Evolutionary conservation across 2,113 vertebrate species (phyloP).

Genomic region (Procavia capensis): DNA sequence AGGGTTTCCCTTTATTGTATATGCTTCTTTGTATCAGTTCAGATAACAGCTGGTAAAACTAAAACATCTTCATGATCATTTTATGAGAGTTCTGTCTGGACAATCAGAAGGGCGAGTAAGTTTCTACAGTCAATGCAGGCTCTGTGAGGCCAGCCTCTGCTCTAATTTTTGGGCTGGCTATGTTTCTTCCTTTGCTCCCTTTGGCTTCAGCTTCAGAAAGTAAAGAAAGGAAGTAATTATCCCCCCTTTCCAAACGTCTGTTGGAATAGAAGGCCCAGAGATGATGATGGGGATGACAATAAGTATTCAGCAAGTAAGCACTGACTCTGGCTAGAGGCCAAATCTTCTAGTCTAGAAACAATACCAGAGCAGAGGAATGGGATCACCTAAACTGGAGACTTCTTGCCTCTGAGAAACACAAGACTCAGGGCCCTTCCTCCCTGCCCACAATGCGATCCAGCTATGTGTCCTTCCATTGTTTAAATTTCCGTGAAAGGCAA

Average conservation of each 20-base stretch:
- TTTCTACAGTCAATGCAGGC: constrained; percentile 35
- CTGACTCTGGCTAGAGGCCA: not conserved
- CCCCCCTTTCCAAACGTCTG: not conserved
- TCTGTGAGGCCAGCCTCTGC: not conserved
- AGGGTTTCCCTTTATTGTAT: constrained; percentile 39
- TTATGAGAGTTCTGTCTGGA: constrained; percentile 37
- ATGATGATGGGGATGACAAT: not conserved
- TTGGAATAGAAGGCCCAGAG: not conserved
- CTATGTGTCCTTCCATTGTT: not conserved
- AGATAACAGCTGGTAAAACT: constrained; percentile 41
- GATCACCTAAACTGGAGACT: not conserved
- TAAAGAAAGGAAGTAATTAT: not conserved
- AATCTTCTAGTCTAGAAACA: constrained; percentile 48
- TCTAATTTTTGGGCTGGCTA: not conserved
- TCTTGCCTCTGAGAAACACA: not conserved
- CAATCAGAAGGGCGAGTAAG: not conserved
- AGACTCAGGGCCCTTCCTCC: not conserved
- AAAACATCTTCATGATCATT: constrained; percentile 2
- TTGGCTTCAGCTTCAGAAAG: not conserved
- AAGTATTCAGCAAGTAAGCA: not conserved
- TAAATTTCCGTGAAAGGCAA: not conserved
- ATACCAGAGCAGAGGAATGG: not conserved
- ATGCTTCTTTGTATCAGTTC: constrained; percentile 5
- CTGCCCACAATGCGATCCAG: not conserved
- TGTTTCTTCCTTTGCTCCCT: not conserved